These are phyloP conservation scores for Eretmocerus hayati DNA, from an alignment of 2,888 invertebrate species.

Conservation along the genomic window DNA sequence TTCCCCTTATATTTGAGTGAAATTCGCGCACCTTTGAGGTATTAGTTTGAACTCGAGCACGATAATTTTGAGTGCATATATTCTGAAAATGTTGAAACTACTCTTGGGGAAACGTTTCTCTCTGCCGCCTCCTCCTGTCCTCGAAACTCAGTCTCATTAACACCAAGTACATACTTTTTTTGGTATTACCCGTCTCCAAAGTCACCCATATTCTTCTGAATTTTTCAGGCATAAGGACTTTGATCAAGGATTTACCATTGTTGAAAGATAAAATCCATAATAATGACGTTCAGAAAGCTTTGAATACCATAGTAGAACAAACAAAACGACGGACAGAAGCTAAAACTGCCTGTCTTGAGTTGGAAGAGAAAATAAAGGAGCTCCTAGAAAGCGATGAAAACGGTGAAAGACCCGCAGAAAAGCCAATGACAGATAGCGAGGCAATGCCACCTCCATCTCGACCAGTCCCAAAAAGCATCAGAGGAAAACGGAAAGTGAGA, in stretches of 20 bases:
- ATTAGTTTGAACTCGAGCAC: too few species aligned
- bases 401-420: conserved; percentile 6
- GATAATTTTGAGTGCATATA: too few species aligned
- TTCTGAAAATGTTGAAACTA: too few species aligned
- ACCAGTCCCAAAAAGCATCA: conserved; percentile 21
- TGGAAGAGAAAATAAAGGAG: conserved; percentile 39
- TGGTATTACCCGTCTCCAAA: background rate
- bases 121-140: too few species aligned
- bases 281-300: conserved; percentile 33
- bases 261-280: conserved; percentile 44
- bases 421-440: conserved; percentile 26
- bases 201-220: too few species aligned
- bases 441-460: conserved; percentile 39
- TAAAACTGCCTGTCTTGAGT: conserved; percentile 32
- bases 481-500: conserved; percentile 13
- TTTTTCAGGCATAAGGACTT: conserved; percentile 33
- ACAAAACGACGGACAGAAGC: conserved; percentile 37
- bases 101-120: too few species aligned
- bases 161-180: background rate
- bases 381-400: conserved; percentile 30
- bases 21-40: too few species aligned
- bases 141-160: too few species aligned
- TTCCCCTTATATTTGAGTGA: too few species aligned
- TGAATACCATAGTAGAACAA: conserved; percentile 36
- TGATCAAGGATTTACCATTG: conserved; percentile 37